Evolutionary conservation across 2,113 vertebrate species (phyloP), one percentile per base, ranked within the genome.

Genomic region (Plestiodon gilberti): DNA sequence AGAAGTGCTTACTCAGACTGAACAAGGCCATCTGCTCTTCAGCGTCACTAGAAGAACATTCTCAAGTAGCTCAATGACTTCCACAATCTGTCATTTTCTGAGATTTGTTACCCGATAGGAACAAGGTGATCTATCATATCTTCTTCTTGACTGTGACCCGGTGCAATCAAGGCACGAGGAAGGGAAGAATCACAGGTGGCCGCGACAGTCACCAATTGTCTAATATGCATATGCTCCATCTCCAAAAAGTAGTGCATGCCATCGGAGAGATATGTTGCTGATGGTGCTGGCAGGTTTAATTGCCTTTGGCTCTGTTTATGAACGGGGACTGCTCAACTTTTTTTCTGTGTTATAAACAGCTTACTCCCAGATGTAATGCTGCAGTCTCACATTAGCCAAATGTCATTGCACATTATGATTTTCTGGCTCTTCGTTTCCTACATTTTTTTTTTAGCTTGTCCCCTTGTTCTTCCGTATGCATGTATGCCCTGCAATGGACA

Each of bases 31-130:
- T 20, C 4, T 4, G 61, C 30, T 80, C 22, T 59, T 59, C 82
- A 52, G 0, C 48, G 25, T 70, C 87, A 2, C 0, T 48, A 20
- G 15, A 9, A 8, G n/a, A 17, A 3, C n/a, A 28, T 38, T 69
- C 28, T 30, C 3, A 40, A 70, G 80, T 64, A 1, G 6, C 30
- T 14, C n/a, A 9, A 6, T 1, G 25, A 1, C 10, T 65, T 82
- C n/a, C 6, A 17, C 67, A 59, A 13, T 71, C 81, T 55, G 25
- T 57, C 67, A 40, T 6, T 57, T 55, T 11, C 40, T 81, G 23
- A 1, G 1, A 9, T 14, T 30, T 57, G 2, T 20, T n/a, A 62
- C 11, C 59, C 25, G 15, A 52, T 4, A 38, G 9, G 0, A 2
- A 61, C 69, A 89, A 40, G 38, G 1, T 1, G 23, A 35, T 62